phyloP scores from a whole-genome alignment of 2,113 vertebrate species.

The Hemicordylus capensis region DNA sequence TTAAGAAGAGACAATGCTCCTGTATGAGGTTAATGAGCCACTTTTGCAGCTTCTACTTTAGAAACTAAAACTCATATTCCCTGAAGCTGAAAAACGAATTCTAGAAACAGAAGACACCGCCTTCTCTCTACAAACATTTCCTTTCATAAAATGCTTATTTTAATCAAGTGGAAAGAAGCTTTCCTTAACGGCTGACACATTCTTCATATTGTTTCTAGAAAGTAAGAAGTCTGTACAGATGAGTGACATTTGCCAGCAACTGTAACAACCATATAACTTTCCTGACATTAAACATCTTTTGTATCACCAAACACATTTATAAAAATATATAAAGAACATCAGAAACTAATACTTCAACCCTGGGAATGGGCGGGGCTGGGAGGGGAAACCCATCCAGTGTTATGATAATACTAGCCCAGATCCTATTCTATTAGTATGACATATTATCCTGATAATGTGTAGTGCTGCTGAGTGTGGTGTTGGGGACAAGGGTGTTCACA shows the following conservation, averaged over 20 bases:
- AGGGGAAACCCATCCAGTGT: neutral
- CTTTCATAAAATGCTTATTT: slow-evolving; percentile 72
- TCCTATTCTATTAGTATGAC: neutral
- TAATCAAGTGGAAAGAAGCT: slow-evolving; percentile 70
- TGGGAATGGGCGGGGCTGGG: neutral
- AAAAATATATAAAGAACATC: slow-evolving; percentile 34
- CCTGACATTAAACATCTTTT: slow-evolving; percentile 59
- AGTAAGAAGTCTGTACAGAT: slow-evolving; percentile 65
- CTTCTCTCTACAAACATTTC: slow-evolving; percentile 64
- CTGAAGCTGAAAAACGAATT: slow-evolving; percentile 73
- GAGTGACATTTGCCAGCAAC: slow-evolving; percentile 69
- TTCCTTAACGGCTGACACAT: slow-evolving; percentile 70
- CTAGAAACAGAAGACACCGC: slow-evolving; percentile 70
- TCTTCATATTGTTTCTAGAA: slow-evolving; percentile 69
- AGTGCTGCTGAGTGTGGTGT: neutral
- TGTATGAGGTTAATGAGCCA: slow-evolving; percentile 58
- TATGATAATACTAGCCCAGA: neutral
- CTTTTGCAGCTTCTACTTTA: slow-evolving; percentile 62
- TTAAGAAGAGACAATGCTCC: slow-evolving; percentile 55
- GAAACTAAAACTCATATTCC: slow-evolving; percentile 66
- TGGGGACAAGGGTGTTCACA: too few relatives aligned
- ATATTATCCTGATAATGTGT: neutral
- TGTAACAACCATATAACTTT: slow-evolving; percentile 68
- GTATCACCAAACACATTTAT: slow-evolving; percentile 51
- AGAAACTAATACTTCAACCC: neutral